These are phyloP conservation scores for Agriopis aurantiaria DNA, from an alignment of 2,888 invertebrate species.

Conservation along the genomic window DNA sequence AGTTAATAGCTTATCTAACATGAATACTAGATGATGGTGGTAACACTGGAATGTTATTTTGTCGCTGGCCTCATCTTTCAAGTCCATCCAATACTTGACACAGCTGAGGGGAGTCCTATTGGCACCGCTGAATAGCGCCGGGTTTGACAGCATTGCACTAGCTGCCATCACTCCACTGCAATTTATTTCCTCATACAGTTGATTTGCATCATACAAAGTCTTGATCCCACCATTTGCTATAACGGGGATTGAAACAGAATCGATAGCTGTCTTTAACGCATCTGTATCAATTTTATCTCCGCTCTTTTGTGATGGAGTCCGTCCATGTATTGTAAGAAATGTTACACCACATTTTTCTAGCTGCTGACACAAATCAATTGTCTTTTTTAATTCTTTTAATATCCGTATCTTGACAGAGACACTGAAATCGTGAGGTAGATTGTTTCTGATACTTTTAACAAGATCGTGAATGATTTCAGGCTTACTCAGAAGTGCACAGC, in stretches of 20 bases:
- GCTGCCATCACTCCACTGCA: slow-evolving; percentile 97
- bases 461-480: slow-evolving; percentile 95
- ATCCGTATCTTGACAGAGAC: slow-evolving; percentile 97
- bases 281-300: slow-evolving; percentile 90
- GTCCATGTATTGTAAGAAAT: slow-evolving; percentile 96
- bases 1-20: slow-evolving; percentile 94
- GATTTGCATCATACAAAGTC: slow-evolving; percentile 89
- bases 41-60: slow-evolving; percentile 93
- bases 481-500: slow-evolving; percentile 92
- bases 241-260: slow-evolving; percentile 92
- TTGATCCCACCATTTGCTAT: slow-evolving; percentile 97
- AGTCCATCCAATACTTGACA: slow-evolving; percentile 93
- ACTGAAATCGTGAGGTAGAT: slow-evolving; percentile 91
- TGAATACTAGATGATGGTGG: slow-evolving; percentile 98
- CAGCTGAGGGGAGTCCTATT: slow-evolving; percentile 90
- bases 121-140: slow-evolving; percentile 93
- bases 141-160: slow-evolving; percentile 95
- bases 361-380: slow-evolving; percentile 92
- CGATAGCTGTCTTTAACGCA: slow-evolving; percentile 90
- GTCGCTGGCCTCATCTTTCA: slow-evolving; percentile 88
- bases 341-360: slow-evolving; percentile 95
- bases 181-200: slow-evolving; percentile 88
- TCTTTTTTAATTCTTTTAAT: slow-evolving; percentile 88
- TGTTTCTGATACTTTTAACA: slow-evolving; percentile 91
- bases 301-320: slow-evolving; percentile 93